A percentile compares a stretch with the other conserved stretches of the same genome.
Conservation (phyloP, 2,113 vertebrate species). For the Ptychochromis oligacanthus region DNA sequence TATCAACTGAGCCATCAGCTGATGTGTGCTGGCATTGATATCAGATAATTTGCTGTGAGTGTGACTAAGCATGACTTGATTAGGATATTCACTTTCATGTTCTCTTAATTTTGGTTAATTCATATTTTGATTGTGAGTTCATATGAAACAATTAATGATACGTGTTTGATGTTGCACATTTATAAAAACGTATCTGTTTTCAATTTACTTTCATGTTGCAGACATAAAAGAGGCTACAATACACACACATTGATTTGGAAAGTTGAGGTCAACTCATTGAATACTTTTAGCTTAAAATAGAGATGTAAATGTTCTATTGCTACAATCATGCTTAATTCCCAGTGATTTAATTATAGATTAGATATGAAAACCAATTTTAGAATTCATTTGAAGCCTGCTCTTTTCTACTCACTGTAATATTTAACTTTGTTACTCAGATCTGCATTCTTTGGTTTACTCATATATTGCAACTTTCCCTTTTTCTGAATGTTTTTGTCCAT, state of each 20-base stretch:
- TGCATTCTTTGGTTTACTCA: not conserved
- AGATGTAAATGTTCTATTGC: not conserved
- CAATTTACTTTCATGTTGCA: not conserved
- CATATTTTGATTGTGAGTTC: not conserved
- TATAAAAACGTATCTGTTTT: not conserved
- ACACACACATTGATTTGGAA: not conserved
- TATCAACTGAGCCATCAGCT: not conserved
- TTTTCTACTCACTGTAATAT: not conserved
- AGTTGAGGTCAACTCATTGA: not conserved
- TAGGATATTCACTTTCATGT: not conserved
- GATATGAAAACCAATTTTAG: not conserved
- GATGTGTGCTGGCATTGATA: not conserved
- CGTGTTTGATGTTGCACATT: not conserved
- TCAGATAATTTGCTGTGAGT: not conserved
- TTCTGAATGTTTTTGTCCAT: not conserved
- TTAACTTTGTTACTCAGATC: not conserved
- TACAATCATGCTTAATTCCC: slow-evolving; percentile 5
- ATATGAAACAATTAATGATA: not conserved
- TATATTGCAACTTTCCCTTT: slow-evolving; percentile 1
- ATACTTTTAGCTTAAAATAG: not conserved
- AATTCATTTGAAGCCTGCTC: slow-evolving; percentile 2
- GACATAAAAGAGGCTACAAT: not conserved
- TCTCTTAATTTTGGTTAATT: not conserved
- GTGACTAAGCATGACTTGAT: not conserved
- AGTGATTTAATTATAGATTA: slow-evolving; percentile 27